phyloP scores from a whole-genome alignment of 2,888 invertebrate species.

The Morpho deidamia region DNA sequence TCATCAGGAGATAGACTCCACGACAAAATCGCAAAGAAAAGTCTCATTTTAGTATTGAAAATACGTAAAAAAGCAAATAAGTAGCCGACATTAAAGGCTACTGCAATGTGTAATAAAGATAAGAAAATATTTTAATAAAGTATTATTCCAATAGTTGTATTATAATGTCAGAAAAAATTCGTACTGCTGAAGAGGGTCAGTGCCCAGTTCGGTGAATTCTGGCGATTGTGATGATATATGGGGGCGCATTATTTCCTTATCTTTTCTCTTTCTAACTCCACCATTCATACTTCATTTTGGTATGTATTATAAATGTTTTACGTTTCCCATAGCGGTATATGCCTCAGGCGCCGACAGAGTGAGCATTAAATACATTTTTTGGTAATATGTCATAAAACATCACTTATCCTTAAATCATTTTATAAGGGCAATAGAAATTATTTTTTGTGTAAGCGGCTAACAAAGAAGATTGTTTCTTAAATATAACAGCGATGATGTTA shows the following conservation, averaged over 20 bases:
- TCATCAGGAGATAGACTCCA: no score
- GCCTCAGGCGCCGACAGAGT: slow-evolving; percentile 55
- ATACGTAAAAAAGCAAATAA: no score
- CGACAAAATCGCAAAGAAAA: no score
- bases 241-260: slow-evolving; percentile 76
- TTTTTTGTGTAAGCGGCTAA: slow-evolving; percentile 50
- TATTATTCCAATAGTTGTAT: background rate
- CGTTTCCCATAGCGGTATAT: slow-evolving; percentile 68
- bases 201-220: slow-evolving; percentile 64
- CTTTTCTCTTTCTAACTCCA: slow-evolving; percentile 75
- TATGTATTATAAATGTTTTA: slow-evolving; percentile 71
- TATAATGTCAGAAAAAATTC: slow-evolving; percentile 59
- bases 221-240: slow-evolving; percentile 77
- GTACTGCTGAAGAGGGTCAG: slow-evolving; percentile 65
- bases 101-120: no score
- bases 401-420: slow-evolving; percentile 42
- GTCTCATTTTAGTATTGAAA: no score
- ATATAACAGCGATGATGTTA: slow-evolving; percentile 48
- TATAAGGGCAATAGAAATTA: slow-evolving; percentile 55
- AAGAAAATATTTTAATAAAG: no score
- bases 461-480: slow-evolving; percentile 53
- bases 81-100: no score
- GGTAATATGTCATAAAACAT: slow-evolving; percentile 56
- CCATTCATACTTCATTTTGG: slow-evolving; percentile 70
- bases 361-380: slow-evolving; percentile 64